These are phyloP conservation scores for Mesitornis unicolor DNA, from an alignment of 2,113 vertebrate genomes.

Conservation along the genomic window DNA sequence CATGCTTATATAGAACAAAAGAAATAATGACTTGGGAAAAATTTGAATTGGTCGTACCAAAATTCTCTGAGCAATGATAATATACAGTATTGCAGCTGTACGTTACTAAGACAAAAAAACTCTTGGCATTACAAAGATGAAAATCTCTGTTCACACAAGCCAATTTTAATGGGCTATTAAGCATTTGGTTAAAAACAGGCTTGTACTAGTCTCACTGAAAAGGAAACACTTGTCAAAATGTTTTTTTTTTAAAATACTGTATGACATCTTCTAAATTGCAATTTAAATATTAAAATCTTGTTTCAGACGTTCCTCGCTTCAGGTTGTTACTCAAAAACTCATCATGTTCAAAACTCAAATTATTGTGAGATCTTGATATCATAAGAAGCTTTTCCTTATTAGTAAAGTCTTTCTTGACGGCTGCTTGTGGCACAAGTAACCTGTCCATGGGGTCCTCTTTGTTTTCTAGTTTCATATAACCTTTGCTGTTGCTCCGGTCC, in stretches of 20 bases:
- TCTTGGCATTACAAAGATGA: slow-evolving; percentile 28
- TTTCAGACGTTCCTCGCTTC: slow-evolving; percentile 94
- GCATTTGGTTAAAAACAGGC: slow-evolving; percentile 56
- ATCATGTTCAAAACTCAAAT: slow-evolving; percentile 95
- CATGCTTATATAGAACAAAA: slow-evolving; percentile 46
- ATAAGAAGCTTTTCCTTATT: slow-evolving; percentile 98
- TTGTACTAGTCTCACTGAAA: slow-evolving; percentile 48
- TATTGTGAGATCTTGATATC: slow-evolving; percentile 98
- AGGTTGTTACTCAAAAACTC: slow-evolving; percentile 91
- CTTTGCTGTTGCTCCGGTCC: slow-evolving; percentile 94
- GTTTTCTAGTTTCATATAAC: slow-evolving; percentile 92
- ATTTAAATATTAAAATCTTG: slow-evolving; percentile 84
- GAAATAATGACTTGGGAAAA: neutral
- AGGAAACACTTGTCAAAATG: slow-evolving; percentile 54
- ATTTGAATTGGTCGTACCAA: neutral
- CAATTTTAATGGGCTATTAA: slow-evolving; percentile 38
- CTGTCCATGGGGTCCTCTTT: slow-evolving; percentile 91
- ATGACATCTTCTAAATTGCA: slow-evolving; percentile 26
- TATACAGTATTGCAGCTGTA: slow-evolving; percentile 11
- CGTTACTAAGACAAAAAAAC: slow-evolving; percentile 41
- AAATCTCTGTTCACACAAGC: slow-evolving; percentile 13
- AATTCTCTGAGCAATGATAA: neutral
- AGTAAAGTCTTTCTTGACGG: slow-evolving; percentile 86
- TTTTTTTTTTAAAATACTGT: slow-evolving; percentile 56
- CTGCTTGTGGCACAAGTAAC: slow-evolving; percentile 73